Evolutionary conservation across 2,888 invertebrate genomes (phyloP).

Genomic region (Gymnocheta viridis): DNA sequence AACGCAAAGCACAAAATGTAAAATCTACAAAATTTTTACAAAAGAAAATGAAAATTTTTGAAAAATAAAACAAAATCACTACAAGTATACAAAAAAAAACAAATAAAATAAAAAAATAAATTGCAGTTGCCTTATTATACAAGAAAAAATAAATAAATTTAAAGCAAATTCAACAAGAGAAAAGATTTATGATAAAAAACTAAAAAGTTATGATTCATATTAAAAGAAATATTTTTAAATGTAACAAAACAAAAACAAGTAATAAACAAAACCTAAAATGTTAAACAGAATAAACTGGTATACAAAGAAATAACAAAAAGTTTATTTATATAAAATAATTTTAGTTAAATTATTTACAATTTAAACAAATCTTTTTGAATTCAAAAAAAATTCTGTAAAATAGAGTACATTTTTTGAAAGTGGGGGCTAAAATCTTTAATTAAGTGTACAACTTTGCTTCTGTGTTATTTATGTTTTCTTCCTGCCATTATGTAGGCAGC

Average conservation of each 20-base stretch:
- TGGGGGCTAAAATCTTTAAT: conserved; percentile 30
- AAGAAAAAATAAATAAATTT: conserved; percentile 62
- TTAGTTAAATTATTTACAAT: conserved; percentile 24
- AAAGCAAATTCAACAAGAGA: conserved; percentile 63
- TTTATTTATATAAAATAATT: conserved; percentile 17
- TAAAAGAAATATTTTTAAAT: conserved; percentile 68
- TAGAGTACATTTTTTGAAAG: conserved; percentile 1
- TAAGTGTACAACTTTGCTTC: not conserved
- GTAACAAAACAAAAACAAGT: conserved; percentile 49
- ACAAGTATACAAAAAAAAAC: conserved; percentile 61
- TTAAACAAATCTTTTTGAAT: conserved; percentile 22
- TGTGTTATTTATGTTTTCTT: too few species aligned
- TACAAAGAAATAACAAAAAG: conserved; percentile 61
- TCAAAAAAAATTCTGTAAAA: not conserved
- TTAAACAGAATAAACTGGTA: conserved; percentile 70
- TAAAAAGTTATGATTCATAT: conserved; percentile 54
- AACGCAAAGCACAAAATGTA: conserved; percentile 62
- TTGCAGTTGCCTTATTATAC: conserved; percentile 80
- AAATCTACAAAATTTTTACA: conserved; percentile 61
- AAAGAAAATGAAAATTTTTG: conserved; percentile 61
- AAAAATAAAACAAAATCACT: conserved; percentile 66
- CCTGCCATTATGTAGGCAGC: too few species aligned
- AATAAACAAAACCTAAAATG: conserved; percentile 39
- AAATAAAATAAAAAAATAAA: conserved; percentile 73
- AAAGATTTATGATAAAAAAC: conserved; percentile 62